A percentile compares a stretch with the other conserved stretches of the same genome.
Conservation (phyloP, 92 coral and sea anemone species). For the Diadumene lineata region DNA sequence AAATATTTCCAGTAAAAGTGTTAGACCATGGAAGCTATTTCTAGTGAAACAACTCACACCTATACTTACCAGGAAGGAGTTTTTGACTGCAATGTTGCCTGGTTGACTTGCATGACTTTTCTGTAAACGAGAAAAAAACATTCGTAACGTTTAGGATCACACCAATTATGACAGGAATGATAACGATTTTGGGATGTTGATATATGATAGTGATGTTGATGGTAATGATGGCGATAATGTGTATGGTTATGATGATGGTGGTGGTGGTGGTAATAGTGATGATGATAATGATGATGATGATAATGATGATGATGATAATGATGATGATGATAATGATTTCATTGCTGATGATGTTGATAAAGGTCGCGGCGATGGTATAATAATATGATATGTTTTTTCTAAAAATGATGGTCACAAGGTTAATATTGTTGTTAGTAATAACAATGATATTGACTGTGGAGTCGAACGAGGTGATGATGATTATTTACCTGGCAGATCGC, state of each 20-base stretch:
- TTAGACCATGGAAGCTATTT: neutral
- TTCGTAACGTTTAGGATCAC: too few relatives aligned
- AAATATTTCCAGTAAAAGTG: too few relatives aligned
- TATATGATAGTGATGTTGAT: too few relatives aligned
- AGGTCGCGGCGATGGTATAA: constrained; percentile 1
- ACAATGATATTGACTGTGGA: neutral
- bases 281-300: constrained; percentile 15
- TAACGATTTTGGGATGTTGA: too few relatives aligned
- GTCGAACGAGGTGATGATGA: neutral
- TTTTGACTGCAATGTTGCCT: constrained; percentile 57
- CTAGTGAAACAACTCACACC: neutral
- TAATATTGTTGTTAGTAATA: neutral
- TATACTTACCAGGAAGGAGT: constrained; percentile 78
- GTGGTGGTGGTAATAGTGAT: constrained; percentile 1
- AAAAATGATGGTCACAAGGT: constrained; percentile 7
- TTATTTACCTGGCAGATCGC: neutral
- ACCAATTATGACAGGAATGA: too few relatives aligned
- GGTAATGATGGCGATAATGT: constrained; percentile 1
- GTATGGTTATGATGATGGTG: constrained; percentile 16
- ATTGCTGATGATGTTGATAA: neutral
- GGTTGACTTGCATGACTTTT: constrained; percentile 23
- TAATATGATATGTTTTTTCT: neutral
- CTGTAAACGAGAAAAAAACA: neutral
- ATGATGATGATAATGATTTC: constrained; percentile 18
- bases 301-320: constrained; percentile 15